Evolutionary conservation across 2,888 invertebrate genomes (phyloP).

Genomic region (Hypselothyrea guttata): DNA sequence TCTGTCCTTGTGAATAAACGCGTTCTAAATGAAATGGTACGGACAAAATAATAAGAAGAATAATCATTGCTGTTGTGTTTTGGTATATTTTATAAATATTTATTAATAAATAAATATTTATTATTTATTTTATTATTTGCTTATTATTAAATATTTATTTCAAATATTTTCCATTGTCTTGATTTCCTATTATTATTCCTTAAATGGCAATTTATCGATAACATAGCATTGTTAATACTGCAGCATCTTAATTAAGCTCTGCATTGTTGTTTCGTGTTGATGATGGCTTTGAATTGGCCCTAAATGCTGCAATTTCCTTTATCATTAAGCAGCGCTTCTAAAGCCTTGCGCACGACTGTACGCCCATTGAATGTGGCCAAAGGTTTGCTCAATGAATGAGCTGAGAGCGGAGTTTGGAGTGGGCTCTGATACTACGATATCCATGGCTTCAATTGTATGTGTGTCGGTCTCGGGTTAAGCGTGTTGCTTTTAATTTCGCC

Average conservation of each 20-base stretch:
- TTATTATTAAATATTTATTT: neutral
- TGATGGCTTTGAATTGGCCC: neutral
- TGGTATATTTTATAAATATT: too few relatives aligned
- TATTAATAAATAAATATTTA: too few relatives aligned
- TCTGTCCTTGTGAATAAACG: too few relatives aligned
- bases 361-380: slow-evolving; percentile 29
- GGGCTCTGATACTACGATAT: slow-evolving; percentile 42
- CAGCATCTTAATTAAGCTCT: slow-evolving; percentile 18
- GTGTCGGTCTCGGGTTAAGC: slow-evolving; percentile 54
- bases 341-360: slow-evolving; percentile 47
- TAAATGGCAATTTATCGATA: too few relatives aligned
- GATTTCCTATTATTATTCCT: too few relatives aligned
- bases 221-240: too few relatives aligned
- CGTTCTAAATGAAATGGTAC: too few relatives aligned
- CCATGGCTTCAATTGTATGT: slow-evolving; percentile 17
- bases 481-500: slow-evolving; percentile 73
- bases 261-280: slow-evolving; percentile 19
- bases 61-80: too few relatives aligned
- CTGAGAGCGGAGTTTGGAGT: slow-evolving; percentile 8
- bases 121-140: neutral
- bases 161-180: too few relatives aligned
- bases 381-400: slow-evolving; percentile 69
- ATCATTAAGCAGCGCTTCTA: slow-evolving; percentile 37
- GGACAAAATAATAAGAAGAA: too few relatives aligned
- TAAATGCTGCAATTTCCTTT: slow-evolving; percentile 20